Evolutionary conservation across 1,140 invertebrate species (phyloP).

Genomic region (Heterodera schachtii): DNA sequence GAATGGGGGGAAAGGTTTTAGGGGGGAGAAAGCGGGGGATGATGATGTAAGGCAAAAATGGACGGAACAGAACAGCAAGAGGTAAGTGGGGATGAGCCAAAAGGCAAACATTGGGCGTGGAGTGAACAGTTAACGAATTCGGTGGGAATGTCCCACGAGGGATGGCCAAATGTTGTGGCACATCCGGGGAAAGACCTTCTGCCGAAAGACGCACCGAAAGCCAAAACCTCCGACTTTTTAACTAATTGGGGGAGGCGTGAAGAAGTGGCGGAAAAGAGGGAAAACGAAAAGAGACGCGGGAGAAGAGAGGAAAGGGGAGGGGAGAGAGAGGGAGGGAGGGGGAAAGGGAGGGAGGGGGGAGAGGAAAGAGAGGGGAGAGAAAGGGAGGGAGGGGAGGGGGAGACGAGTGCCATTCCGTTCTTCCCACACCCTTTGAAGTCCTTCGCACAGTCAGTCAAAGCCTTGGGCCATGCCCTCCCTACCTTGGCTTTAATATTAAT

Average conservation of each 20-base stretch:
- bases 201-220: background rate
- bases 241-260: background rate
- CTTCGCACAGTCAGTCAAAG: background rate
- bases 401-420: background rate
- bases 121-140: background rate
- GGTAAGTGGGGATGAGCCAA: constrained; percentile 16
- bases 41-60: constrained; percentile 10
- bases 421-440: background rate
- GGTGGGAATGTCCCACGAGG: background rate
- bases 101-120: constrained; percentile 1
- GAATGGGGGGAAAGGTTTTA: background rate
- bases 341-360: too few relatives aligned
- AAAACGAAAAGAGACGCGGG: too few relatives aligned
- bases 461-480: background rate
- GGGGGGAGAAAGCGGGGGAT: background rate
- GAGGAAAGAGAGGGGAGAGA: too few relatives aligned
- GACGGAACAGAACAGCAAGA: background rate
- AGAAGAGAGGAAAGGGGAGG: too few relatives aligned
- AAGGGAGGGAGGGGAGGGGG: too few relatives aligned
- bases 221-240: background rate
- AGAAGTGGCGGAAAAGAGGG: too few relatives aligned
- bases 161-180: background rate
- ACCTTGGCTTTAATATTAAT: constrained; percentile 23
- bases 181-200: background rate
- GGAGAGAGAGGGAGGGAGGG: background rate